Percentiles rank a stretch among this genome's conserved stretches.
Conservation (phyloP, 2,797 vertebrate genomes). For the Manis javanica region DNA sequence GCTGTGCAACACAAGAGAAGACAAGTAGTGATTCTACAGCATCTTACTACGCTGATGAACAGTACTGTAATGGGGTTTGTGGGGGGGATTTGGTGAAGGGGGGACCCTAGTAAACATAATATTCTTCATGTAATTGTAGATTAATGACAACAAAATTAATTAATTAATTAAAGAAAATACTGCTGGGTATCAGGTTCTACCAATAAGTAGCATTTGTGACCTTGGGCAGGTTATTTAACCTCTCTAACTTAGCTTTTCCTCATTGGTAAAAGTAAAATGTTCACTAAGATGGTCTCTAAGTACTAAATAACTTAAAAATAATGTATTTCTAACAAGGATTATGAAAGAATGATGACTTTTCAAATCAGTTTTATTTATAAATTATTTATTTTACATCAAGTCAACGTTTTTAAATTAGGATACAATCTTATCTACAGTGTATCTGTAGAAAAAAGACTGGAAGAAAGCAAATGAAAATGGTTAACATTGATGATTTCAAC, state of each 20-base stretch:
- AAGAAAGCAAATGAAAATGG: neutral
- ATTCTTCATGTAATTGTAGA: too few relatives aligned
- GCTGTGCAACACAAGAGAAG: too few relatives aligned
- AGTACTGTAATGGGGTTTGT: too few relatives aligned
- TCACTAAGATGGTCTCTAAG: conserved; percentile 10
- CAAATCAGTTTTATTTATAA: neutral
- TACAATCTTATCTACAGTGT: neutral
- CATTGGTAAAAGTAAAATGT: neutral
- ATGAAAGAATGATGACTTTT: neutral
- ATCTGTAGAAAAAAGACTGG: neutral
- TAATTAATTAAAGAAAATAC: neutral
- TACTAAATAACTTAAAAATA: neutral
- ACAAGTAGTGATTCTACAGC: too few relatives aligned
- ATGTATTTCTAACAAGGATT: neutral
- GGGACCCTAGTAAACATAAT: too few relatives aligned
- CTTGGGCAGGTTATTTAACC: neutral
- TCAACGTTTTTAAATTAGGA: neutral
- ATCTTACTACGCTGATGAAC: too few relatives aligned
- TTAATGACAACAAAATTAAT: too few relatives aligned
- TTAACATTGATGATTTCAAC: neutral
- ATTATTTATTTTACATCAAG: neutral
- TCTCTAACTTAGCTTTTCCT: neutral
- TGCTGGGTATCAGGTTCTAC: neutral
- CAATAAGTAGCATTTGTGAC: neutral
- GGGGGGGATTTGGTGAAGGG: too few relatives aligned